Conservation (phyloP, 2,888 invertebrate species). For the Chalcosyrphus nemorum region DNA sequence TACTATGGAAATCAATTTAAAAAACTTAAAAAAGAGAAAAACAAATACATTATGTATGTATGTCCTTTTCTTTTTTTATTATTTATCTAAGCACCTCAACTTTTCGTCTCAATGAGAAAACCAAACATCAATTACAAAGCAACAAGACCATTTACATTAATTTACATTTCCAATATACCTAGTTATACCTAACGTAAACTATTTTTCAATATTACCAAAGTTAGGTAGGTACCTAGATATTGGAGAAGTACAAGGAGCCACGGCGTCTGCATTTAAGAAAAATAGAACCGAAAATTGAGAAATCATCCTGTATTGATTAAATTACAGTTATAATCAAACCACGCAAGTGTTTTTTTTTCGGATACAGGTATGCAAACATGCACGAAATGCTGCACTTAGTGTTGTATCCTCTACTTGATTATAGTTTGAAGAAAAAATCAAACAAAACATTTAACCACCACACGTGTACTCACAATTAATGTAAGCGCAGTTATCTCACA, state of each 20-base stretch:
- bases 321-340: background rate
- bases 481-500: background rate
- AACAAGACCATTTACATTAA: background rate
- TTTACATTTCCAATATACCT: background rate
- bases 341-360: background rate
- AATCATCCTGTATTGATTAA: background rate
- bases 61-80: background rate
- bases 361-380: background rate
- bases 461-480: background rate
- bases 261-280: background rate
- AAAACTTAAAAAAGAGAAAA: background rate
- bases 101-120: background rate
- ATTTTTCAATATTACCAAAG: background rate
- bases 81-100: background rate
- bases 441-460: background rate
- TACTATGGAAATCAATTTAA: no score
- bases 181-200: background rate
- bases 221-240: background rate
- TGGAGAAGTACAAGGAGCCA: background rate
- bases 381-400: background rate
- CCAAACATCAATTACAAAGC: background rate
- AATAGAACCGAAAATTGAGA: background rate
- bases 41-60: no score
- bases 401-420: background rate
- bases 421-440: background rate